A percentile compares a stretch with the other conserved stretches of the same genome.
These are phyloP conservation scores for Hypocryptadius cinnamomeus DNA, from an alignment of 2,113 vertebrate genomes.

Conservation along the genomic window DNA sequence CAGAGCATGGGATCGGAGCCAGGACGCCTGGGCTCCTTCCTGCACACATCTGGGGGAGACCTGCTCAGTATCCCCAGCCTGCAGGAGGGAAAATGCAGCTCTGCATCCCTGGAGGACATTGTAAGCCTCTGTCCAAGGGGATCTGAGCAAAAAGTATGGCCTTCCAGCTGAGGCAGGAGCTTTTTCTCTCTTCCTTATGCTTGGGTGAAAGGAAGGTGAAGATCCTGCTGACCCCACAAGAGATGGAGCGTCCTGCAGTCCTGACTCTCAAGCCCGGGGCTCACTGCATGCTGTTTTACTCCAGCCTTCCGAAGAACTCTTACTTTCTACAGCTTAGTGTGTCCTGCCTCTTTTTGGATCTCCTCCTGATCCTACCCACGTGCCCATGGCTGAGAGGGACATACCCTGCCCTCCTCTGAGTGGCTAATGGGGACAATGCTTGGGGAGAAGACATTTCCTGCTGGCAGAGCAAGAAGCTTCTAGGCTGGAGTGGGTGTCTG, in stretches of 20 bases:
- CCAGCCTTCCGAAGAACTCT: neutral
- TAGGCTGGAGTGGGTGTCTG: neutral
- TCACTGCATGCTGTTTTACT: neutral
- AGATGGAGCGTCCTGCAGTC: neutral
- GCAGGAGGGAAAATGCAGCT: neutral
- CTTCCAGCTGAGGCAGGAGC: neutral
- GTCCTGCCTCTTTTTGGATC: fast-evolving
- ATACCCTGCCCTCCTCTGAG: neutral
- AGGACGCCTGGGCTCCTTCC: neutral
- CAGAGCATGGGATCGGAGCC: fast-evolving
- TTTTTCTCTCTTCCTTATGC: neutral
- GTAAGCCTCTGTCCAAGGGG: neutral
- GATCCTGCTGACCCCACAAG: neutral
- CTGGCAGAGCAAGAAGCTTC: neutral
- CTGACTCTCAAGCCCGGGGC: neutral
- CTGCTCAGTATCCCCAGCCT: neutral
- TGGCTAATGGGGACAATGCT: neutral
- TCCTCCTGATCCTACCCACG: neutral
- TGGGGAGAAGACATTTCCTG: neutral
- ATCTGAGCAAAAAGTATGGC: neutral
- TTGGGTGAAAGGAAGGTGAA: neutral
- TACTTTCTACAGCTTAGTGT: neutral
- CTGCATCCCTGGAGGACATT: neutral
- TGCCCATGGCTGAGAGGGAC: neutral
- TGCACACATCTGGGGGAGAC: neutral